These are phyloP conservation scores for Tetrapedia diversipes DNA, from an alignment of 2,888 invertebrate genomes.

Conservation along the genomic window DNA sequence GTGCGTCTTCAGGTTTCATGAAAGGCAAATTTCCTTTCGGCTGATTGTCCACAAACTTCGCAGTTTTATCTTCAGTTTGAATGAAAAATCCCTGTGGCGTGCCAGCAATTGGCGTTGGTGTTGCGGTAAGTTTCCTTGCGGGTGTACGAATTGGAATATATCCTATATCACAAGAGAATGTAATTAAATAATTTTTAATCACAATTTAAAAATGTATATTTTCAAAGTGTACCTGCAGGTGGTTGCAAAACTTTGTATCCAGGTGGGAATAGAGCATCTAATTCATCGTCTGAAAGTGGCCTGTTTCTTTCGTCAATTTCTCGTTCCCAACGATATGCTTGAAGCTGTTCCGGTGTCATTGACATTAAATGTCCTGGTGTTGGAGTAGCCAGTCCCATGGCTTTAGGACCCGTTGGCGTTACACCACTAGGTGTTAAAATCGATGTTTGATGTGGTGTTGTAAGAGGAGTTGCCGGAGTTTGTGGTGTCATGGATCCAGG, in stretches of 20 bases:
- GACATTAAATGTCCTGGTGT: conserved; percentile 97
- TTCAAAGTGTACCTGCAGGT: conserved; percentile 88
- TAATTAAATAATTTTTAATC: conserved; percentile 11
- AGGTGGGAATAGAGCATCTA: conserved; percentile 98
- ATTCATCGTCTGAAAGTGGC: conserved; percentile 97
- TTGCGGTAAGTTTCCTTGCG: conserved; percentile 97
- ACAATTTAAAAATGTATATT: neutral
- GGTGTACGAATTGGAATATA: conserved; percentile 99
- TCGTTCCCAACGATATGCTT: conserved; percentile 98
- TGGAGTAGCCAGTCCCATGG: conserved; percentile 99
- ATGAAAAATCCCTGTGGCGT: conserved; percentile 97
- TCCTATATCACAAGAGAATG: conserved; percentile 81
- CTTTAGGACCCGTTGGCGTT: conserved; percentile 95
- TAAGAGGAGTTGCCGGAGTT: conserved; percentile 91
- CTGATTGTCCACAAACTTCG: conserved; percentile 97
- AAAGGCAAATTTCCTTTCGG: conserved; percentile 99
- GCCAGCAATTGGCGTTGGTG: conserved; percentile 97
- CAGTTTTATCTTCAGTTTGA: conserved; percentile 93
- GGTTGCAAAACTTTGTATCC: conserved; percentile 99
- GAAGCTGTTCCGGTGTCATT: conserved; percentile 99
- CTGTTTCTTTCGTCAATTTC: conserved; percentile 99
- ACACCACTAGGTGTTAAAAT: conserved; percentile 85
- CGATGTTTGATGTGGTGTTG: conserved; percentile 90
- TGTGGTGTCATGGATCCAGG: conserved; percentile 88
- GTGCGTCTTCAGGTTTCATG: conserved; percentile 98